Evolutionary conservation across 2,888 invertebrate species (phyloP), one percentile per base, ranked within the genome.

Genomic region (Leptopilina syphax): DNA sequence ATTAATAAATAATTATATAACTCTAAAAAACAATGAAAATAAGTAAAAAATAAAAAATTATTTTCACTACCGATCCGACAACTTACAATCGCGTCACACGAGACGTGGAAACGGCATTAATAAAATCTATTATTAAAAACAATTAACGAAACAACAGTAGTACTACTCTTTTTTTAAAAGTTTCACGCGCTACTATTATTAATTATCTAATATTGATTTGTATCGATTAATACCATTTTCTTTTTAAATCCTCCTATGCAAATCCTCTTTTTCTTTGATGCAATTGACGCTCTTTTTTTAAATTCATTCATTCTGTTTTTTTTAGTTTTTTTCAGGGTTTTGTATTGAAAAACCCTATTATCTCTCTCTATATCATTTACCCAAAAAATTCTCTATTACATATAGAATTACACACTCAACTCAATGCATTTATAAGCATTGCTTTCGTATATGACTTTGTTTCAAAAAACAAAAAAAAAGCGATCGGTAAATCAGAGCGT

Each of bases 111-210:
- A 88, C 88, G 86, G 86, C 86, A 82, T 82, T 10, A 89, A 91
- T 92, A 92, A 91, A 92, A 89, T 91, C 90, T 91, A 91, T 34
- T 89, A 80, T 50, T 9, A 50, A 90, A 92, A 91, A 91, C 91
- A 90, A 91, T 91, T 81, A 91, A 91, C 91, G 84, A 86, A 92
- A 91, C 89, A 91, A 91, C 91, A 87, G 85, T 90, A 89, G 84
- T 89, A 88, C 88, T 89, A 90, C 84, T 87, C 84, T 87, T 86
- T 60, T 87, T 86, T 60, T 83, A 87, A 85, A 88, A 90, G 86
- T 86, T 86, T 89, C 83, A 87, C 86, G 86, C 86, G 86, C 85
- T 88, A 88, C 88, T 89, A 88, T 85, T 50, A 50, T 50, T 50
- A 50, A 85, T 81, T 85, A 85, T 82, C 83, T 86, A 88, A 83